Base-by-base conservation (phyloP, 2,797 vertebrate species). In the Ceyx erithaca region DNA sequence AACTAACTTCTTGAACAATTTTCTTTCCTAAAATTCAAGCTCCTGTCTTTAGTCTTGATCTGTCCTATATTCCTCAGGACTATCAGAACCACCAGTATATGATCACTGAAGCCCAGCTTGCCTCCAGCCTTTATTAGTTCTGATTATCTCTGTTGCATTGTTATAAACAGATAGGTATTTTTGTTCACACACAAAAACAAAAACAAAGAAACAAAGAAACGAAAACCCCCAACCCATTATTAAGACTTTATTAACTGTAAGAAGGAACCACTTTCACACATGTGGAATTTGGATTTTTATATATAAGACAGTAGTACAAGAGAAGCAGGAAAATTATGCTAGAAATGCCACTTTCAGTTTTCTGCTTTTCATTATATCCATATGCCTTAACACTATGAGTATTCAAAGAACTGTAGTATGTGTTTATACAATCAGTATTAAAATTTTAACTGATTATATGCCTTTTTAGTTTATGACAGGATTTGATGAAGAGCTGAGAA, bases 31-130 rank as follows among this genome's bases (percentile, higher is more conserved):
- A 63, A 49, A 19, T 49, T 57, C 21, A 52, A 18, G 15, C 15
- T 17, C 51, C 28, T 52, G 51, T 28, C 23, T 67, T 80, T 0
- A 0, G 5, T 12, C 23, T 67, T 80, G 0, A 0, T 5, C 12
- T 58, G 14, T 13, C 12, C 15, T 20, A 6, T 64, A 26, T 70
- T 18, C 25, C 4, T 85, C 30, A 51, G 35, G 12, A 46, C 4
- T 57, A 8, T 1, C 23, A 33, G 11, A 20, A 33, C 20, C 12
- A 57, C 12, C 30, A 57, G n/a, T 57, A 9, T 3, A 10, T 20
- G 10, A 25, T 33, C 20, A 28, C 40, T 64, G 45, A 15, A 64
- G 6, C 13, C 7, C 15, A 48, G 26, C 12, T 7, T 48, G 18
- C 25, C 14, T 46, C 18, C 19, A 20, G 2, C 41, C 7, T 31